Evolutionary conservation across 1,140 invertebrate genomes (phyloP).

Genomic region (Hypothenemus hampei): DNA sequence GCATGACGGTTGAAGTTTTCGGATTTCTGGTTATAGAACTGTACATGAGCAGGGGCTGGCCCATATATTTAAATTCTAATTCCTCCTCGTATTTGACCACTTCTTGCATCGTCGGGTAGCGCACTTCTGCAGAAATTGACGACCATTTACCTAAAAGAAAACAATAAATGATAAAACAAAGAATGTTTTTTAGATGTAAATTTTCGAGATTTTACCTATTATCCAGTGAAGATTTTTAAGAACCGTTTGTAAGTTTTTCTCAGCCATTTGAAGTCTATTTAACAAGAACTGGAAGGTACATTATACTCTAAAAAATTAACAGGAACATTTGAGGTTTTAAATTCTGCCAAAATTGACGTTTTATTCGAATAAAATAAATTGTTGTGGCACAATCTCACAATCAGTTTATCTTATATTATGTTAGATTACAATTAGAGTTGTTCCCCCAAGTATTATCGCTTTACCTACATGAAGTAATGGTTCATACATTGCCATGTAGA

Average conservation of each 20-base stretch:
- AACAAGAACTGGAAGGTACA: too few species aligned
- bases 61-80: constrained; percentile 55
- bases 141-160: constrained; percentile 54
- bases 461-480: too few species aligned
- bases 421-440: too few species aligned
- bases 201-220: constrained; percentile 32
- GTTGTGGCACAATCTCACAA: too few species aligned
- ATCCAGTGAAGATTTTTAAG: constrained; percentile 34
- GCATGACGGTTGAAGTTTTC: constrained; percentile 55
- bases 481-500: too few species aligned
- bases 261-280: too few species aligned
- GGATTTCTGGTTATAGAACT: constrained; percentile 53
- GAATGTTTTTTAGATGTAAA: background rate
- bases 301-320: too few species aligned
- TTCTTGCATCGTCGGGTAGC: constrained; percentile 55
- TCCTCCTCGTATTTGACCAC: constrained; percentile 58
- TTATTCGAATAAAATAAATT: too few species aligned
- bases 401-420: too few species aligned
- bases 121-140: constrained; percentile 50
- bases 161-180: background rate
- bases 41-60: constrained; percentile 61
- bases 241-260: constrained; percentile 20
- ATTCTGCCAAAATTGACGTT: too few species aligned
- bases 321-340: too few species aligned
- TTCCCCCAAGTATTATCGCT: too few species aligned